Evolutionary conservation across 2,113 vertebrate species (phyloP).

Genomic region (Maccullochella peelii): DNA sequence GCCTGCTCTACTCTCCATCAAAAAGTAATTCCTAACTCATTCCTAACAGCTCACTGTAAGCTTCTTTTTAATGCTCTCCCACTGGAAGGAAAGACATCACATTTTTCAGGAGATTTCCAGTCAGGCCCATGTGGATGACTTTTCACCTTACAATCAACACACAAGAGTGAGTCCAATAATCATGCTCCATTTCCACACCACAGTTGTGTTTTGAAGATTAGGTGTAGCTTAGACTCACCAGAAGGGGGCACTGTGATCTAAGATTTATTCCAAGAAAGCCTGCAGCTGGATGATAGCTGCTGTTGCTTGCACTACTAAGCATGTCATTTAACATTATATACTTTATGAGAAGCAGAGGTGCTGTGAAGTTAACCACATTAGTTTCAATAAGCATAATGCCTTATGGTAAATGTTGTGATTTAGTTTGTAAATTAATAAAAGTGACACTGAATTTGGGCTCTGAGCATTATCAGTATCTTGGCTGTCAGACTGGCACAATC

Average conservation of each 20-base stretch:
- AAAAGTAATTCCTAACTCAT: constrained; percentile 3
- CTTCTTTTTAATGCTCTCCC: neutral
- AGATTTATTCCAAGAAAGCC: neutral
- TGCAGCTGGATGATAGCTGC: constrained; percentile 15
- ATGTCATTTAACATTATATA: constrained; percentile 9
- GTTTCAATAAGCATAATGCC: neutral
- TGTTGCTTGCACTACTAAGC: neutral
- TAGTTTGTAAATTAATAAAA: constrained; percentile 1
- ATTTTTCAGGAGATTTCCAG: constrained; percentile 10
- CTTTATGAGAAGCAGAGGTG: neutral
- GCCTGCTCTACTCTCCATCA: constrained; percentile 8
- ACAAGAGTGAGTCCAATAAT: neutral
- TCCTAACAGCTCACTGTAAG: neutral
- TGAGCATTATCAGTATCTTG: neutral
- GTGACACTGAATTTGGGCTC: neutral
- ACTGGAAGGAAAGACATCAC: neutral
- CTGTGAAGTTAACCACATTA: neutral
- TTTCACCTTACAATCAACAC: constrained; percentile 8
- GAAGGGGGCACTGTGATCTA: constrained; percentile 67
- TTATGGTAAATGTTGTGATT: neutral
- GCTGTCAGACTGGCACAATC: neutral
- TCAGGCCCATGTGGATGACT: neutral
- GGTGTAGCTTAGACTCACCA: constrained; percentile 33
- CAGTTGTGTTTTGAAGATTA: neutral
- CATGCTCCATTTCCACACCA: constrained; percentile 5